These are phyloP conservation scores for Mythimna lalbum DNA, from an alignment of 2,888 invertebrate genomes.

Conservation along the genomic window DNA sequence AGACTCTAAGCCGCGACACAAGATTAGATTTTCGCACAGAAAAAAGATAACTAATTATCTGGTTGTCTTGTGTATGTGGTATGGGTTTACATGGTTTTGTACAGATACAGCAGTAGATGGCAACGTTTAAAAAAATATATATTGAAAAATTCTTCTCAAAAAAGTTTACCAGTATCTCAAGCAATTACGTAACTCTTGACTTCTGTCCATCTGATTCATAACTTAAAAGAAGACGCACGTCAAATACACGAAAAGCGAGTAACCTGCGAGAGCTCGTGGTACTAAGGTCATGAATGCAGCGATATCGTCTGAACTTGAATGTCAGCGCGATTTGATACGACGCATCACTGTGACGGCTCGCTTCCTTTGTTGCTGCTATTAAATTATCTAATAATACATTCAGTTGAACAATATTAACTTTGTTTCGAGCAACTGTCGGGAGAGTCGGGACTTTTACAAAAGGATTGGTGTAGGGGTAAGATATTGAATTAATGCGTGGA, in stretches of 20 bases:
- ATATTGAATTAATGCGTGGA: conserved; percentile 25
- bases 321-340: conserved; percentile 88
- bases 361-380: conserved; percentile 87
- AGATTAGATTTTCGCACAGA: no score
- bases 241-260: conserved; percentile 44
- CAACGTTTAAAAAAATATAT: no score
- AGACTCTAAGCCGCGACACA: no score
- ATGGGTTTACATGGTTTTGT: no score
- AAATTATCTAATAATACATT: conserved; percentile 81
- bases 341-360: conserved; percentile 83
- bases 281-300: conserved; percentile 71
- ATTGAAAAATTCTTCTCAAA: neutral
- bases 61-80: no score
- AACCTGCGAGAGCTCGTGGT: conserved; percentile 48
- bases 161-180: neutral
- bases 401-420: conserved; percentile 58
- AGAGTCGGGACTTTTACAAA: conserved; percentile 6
- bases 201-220: conserved; percentile 42
- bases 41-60: no score
- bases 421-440: conserved; percentile 33
- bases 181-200: conserved; percentile 30
- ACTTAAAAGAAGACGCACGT: conserved; percentile 50
- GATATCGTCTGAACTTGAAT: conserved; percentile 85
- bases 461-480: conserved; percentile 10
- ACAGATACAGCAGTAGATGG: no score